phyloP scores from a whole-genome alignment of 1,140 invertebrate species.

The Drosophila eugracilis region DNA sequence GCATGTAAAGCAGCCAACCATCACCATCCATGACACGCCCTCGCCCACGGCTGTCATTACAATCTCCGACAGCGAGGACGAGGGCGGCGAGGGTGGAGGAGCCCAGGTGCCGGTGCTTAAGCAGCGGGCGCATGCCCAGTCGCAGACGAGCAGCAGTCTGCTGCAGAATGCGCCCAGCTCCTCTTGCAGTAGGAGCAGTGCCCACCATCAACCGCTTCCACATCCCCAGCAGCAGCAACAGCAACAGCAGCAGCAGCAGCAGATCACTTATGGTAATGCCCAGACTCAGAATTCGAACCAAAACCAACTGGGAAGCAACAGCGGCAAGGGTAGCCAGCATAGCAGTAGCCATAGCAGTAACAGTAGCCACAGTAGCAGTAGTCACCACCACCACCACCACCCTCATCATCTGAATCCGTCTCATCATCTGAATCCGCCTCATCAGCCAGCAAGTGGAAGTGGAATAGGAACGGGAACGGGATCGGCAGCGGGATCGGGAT shows the following conservation, averaged over 20 bases:
- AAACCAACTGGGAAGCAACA: constrained; percentile 54
- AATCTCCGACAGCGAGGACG: constrained; percentile 98
- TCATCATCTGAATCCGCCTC: constrained; percentile 51
- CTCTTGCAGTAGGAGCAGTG: constrained; percentile 41
- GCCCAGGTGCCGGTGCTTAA: constrained; percentile 71
- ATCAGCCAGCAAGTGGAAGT: constrained; percentile 77
- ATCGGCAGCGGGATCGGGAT: constrained; percentile 54
- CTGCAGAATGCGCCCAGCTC: constrained; percentile 64
- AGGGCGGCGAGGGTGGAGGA: constrained; percentile 86
- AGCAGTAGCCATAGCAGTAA: constrained; percentile 55
- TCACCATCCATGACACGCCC: constrained; percentile 96
- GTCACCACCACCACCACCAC: constrained; percentile 64
- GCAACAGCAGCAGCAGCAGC: constrained; percentile 57
- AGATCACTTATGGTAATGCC: constrained; percentile 75
- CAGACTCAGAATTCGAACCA: constrained; percentile 56
- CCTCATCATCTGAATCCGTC: constrained; percentile 46
- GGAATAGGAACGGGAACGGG: constrained; percentile 78
- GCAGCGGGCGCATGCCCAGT: constrained; percentile 84
- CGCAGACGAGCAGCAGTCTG: constrained; percentile 85
- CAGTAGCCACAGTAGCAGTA: constrained; percentile 68
- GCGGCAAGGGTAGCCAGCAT: constrained; percentile 52
- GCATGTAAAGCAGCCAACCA: constrained; percentile 87
- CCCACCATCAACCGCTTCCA: constrained; percentile 43
- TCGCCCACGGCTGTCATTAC: constrained; percentile 96
- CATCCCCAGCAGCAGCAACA: constrained; percentile 43